Base-by-base conservation (phyloP, 2,888 invertebrate species). In the Augiades crinisus region DNA sequence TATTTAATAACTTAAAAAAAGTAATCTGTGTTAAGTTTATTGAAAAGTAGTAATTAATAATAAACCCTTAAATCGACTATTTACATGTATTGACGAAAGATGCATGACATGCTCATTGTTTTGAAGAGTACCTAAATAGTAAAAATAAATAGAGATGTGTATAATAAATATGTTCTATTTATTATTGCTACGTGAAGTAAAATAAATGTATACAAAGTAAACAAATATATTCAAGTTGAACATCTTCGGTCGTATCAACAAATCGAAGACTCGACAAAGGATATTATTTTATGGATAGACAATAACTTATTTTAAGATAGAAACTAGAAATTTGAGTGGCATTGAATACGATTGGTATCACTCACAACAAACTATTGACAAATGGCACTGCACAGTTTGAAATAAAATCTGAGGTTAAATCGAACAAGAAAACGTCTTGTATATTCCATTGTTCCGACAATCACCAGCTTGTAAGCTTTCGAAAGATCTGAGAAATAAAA, bases 401-500 rank as follows among this genome's bases (percentile, higher is more conserved):
- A 44, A 37, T 44, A 44, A 44, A 44, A 31, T 27, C 37, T 44
- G 36, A 24, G 22, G 44, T 45, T 21, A 34, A 34, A 12, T 10
- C 16, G 45, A 46, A 36, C 24, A 36, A 34, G 45, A 51, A 51
- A 51, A 44, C 44, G 50, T 34, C 44, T 30, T 37, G 44, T 44
- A 30, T 14, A 30, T 36, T 37, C 43, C 50, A 51, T 51, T 51
- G 50, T 51, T 24, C 50, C 37, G 50, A 51, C 50, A 51, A 36
- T 51, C 50, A 44, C 43, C 30, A 34, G 27, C 36, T 21, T 37
- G 10, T 10, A 41, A 49, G 24, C 24, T 41, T 41, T 41, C 40
- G 21, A 22, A 30, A 12, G 41, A 30, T 30, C 24, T 41, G 41
- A 17, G 24, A 17, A 27, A 41, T 16, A 40, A 16, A 30, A 30